phyloP scores from a whole-genome alignment of 2,113 vertebrate genomes.

The Oryzias celebensis region DNA sequence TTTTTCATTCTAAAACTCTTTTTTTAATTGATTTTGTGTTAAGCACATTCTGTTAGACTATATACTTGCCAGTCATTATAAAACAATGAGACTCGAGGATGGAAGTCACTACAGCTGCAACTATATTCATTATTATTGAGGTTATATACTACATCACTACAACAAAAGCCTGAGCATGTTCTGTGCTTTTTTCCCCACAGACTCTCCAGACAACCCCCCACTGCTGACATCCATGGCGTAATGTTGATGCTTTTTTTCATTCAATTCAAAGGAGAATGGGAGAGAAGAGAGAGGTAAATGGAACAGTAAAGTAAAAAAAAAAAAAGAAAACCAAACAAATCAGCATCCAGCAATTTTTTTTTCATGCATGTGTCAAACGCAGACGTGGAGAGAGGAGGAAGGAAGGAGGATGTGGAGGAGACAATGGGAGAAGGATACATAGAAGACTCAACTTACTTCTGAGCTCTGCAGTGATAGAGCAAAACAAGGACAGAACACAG shows the following conservation, averaged over 20 bases:
- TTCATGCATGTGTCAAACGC: slow-evolving; percentile 79
- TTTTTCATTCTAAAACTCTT: too few relatives aligned
- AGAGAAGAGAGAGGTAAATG: slow-evolving; percentile 60
- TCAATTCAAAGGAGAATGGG: slow-evolving; percentile 64
- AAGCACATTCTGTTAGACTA: too few relatives aligned
- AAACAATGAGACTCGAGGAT: slow-evolving; percentile 42
- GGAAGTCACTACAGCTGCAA: slow-evolving; percentile 68
- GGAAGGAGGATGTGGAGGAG: slow-evolving; percentile 67
- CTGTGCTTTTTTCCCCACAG: slow-evolving; percentile 57
- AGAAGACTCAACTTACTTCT: slow-evolving; percentile 89
- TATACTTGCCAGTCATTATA: slow-evolving; percentile 8
- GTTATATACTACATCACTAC: slow-evolving; percentile 58
- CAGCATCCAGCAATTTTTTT: slow-evolving; percentile 56
- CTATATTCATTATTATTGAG: slow-evolving; percentile 64
- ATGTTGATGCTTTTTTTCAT: slow-evolving; percentile 63
- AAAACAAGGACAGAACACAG: slow-evolving; percentile 88
- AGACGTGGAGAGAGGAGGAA: slow-evolving; percentile 68
- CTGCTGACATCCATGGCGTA: slow-evolving; percentile 51
- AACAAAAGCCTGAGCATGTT: slow-evolving; percentile 68
- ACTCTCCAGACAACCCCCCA: slow-evolving; percentile 54
- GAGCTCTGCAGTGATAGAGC: slow-evolving; percentile 86
- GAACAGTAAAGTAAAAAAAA: slow-evolving; percentile 59
- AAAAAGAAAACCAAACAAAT: slow-evolving; percentile 25
- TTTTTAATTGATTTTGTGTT: too few relatives aligned
- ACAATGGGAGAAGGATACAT: slow-evolving; percentile 75